These are phyloP conservation scores for Sinodicranocentrus sp. DNA, from an alignment of 2,888 invertebrate genomes.

Conservation along the genomic window DNA sequence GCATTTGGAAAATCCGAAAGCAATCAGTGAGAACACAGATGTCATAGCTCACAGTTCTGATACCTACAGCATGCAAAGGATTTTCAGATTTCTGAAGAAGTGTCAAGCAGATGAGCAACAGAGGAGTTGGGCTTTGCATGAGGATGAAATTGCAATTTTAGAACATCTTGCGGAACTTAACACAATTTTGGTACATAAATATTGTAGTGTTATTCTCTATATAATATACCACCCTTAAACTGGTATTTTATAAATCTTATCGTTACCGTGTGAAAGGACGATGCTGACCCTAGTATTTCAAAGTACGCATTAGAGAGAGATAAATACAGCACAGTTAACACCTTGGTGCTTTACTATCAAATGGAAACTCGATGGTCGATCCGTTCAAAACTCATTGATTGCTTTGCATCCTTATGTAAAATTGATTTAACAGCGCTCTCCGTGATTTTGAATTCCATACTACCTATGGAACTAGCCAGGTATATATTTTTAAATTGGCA, in stretches of 20 bases:
- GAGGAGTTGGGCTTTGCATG: slow-evolving; percentile 95
- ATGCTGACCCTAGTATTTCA: slow-evolving; percentile 93
- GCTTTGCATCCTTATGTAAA: slow-evolving; percentile 92
- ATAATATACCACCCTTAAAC: too few species aligned
- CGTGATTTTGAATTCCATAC: slow-evolving; percentile 90
- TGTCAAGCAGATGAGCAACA: slow-evolving; percentile 98
- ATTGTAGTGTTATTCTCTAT: too few species aligned
- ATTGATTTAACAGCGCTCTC: slow-evolving; percentile 89
- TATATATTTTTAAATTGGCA: too few species aligned
- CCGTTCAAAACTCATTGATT: slow-evolving; percentile 88
- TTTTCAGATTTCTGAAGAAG: slow-evolving; percentile 90
- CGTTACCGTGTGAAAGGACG: slow-evolving; percentile 82
- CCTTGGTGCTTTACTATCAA: slow-evolving; percentile 95
- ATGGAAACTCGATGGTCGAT: slow-evolving; percentile 96
- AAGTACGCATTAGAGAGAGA: slow-evolving; percentile 90
- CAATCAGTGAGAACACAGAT: slow-evolving; percentile 71
- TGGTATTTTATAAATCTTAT: background rate
- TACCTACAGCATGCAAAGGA: slow-evolving; percentile 88
- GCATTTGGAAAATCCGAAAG: slow-evolving; percentile 73
- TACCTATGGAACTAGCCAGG: slow-evolving; percentile 94
- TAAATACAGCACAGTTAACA: slow-evolving; percentile 89
- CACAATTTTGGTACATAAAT: too few species aligned
- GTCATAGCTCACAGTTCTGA: slow-evolving; percentile 87
- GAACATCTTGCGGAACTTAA: slow-evolving; percentile 84
- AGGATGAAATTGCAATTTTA: slow-evolving; percentile 93